Evolutionary conservation across 2,113 vertebrate genomes (phyloP), one percentile per base, ranked within the genome.

Genomic region (Nothoprocta perdicaria): DNA sequence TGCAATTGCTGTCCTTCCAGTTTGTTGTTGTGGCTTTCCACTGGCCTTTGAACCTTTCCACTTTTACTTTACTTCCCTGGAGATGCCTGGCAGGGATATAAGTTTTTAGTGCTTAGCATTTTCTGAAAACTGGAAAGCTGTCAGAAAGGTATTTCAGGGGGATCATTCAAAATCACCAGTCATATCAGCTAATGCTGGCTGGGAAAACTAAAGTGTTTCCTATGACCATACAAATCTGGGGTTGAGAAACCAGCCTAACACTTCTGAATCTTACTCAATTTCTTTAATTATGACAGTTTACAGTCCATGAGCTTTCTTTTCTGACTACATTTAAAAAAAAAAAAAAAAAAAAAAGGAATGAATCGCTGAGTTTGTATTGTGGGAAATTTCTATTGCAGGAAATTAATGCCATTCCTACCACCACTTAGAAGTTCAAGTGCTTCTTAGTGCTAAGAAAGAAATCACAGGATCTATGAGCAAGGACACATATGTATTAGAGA

Each of bases 221-320:
- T 1, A 0, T 82, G 78, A 90, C 81, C 84, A 50, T 62, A 75
- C 84, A 82, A 86, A 84, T 95, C 76, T 92, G 78, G 88, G 93
- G 80, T 62, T 41, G 67, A 86, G 50, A 95, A 94, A 95, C 86
- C 78, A 90, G 71, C 58, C 77, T 79, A 40, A 48, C 67, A 65
- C 90, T 88, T 74, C 94, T 76, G 81, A 82, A 62, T 40, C 58
- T 79, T 81, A 88, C 66, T 82, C 48, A 41, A 76, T 53, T 69
- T 90, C 74, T 92, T 95, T 92, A 95, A 94, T 95, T 92, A 90
- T 76, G 72, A 89, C 35, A 89, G 73, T 78, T 86, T 69, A 52
- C 1, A 2, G n/a, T 78, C 71, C 53, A 67, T 73, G 84, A 88
- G 62, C 74, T 88, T 73, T 83, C 29, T 86, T 92, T 86, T 23